Evolutionary conservation across 2,797 vertebrate species (phyloP), one percentile per base, ranked within the genome.

Genomic region (Vespertilio murinus): DNA sequence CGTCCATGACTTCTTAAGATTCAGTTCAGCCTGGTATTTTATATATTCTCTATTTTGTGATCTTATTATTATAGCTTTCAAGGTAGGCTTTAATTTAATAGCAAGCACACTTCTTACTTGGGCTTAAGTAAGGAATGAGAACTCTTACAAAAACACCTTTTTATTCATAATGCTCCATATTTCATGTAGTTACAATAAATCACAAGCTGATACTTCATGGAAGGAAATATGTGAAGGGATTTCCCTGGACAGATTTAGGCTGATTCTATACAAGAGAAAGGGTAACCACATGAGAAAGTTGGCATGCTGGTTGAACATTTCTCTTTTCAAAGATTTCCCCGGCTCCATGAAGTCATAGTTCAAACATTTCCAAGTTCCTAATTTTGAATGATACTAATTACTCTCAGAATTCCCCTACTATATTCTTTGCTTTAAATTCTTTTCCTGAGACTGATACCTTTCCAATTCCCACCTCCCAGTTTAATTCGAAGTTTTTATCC

Each of bases 361-460:
- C 18, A 87, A 95, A 87, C 8, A 88, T 54, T 91, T 93, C 40
- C 56, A 87, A 84, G 20, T 16, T 93, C 16, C 73, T 89, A 35
- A 67, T 94, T 95, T 52, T 88, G 73, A 93, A 90, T 81, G 49
- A 81, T 56, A 74, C 13, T 71, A 64, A 87, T 77, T 86, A 88
- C 18, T 88, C 42, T 83, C 20, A 70, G 90, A 95, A 78, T 78
- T 47, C 52, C 30, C 54, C 69, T 54, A 14, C 18, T 30, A 3
- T 40, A 18, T 6, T 65, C 38, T 59, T 59, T 33, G 12, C 30
- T 89, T 94, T 18, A 70, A 74, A 33, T 90, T 75, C 2, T 70
- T 82, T 73, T 73, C 47, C 42, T 81, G 64, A 82, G 23, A 28
- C 20, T n/a, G 42, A n/a, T 49, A 71, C 33, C 22, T 71, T 82